Base-by-base conservation (phyloP, 2,888 invertebrate genomes). In the Apantesis nais region DNA sequence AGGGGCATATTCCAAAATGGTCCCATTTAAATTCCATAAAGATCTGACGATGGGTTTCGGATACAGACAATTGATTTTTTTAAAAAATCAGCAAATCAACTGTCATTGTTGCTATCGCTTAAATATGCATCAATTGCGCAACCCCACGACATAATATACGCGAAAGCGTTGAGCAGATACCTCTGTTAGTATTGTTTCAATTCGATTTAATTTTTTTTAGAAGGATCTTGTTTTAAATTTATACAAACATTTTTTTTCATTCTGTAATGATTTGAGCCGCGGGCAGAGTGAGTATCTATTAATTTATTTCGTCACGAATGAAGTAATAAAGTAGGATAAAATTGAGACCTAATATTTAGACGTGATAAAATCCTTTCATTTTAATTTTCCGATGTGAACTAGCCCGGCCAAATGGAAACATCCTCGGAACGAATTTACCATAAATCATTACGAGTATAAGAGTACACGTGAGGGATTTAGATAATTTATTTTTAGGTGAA, bases 401-500 rank as follows among this genome's bases (percentile, higher is more conserved):
- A 79, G 72, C 48, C 63, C 52, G 65, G 72, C 77, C 74, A 72
- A 78, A 79, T 78, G 76, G n/a, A 73, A 78, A 73, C 60, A 74
- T 73, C 73, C 72, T 68, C 68, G 76, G 68, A 71, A 67, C 76
- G 60, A 72, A 74, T 81, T 79, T 77, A 72, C 72, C 75, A 81
- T 81, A 79, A 82, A 81, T 82, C 82, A 81, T 80, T 80, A 58
- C 58, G 58, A 58, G 29, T 58, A 79, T 81, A 81, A 80, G 77
- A 82, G 75, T 77, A 78, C 80, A 77, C 80, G 78, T 82, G 80
- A 79, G 80, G 82, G 80, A 82, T 82, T 74, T 61, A 68, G 72
- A 82, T 80, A 81, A 78, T 81, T 81, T 80, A 80, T 80, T 76
- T 81, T 77, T 74, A 78, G 82, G 71, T 81, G 68, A 72, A 81